phyloP scores from a whole-genome alignment of 1,140 invertebrate species.

The Cyrtorhinus lividipennis region DNA sequence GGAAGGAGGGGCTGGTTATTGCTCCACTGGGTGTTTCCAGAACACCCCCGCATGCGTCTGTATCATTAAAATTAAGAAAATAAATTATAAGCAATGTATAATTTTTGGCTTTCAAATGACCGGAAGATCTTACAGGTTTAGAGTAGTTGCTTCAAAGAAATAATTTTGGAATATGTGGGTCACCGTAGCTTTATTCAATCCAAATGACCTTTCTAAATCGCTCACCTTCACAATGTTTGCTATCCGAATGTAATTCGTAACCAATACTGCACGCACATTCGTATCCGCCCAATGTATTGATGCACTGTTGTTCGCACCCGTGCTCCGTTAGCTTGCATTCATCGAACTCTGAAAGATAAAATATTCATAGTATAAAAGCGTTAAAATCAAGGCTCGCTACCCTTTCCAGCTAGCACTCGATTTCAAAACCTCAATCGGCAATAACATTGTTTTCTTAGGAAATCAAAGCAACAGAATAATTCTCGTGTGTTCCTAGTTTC shows the following conservation, averaged over 20 bases:
- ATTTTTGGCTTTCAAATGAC: background rate
- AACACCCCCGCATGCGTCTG: conserved; percentile 90
- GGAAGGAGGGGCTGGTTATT: conserved; percentile 89
- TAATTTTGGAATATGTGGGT: too few relatives aligned
- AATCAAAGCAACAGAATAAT: too few relatives aligned
- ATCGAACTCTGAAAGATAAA: conserved; percentile 78
- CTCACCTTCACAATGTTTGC: conserved; percentile 89
- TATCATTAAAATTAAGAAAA: too few relatives aligned
- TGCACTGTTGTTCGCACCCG: conserved; percentile 90
- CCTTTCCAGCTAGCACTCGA: too few relatives aligned
- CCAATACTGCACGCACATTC: conserved; percentile 89
- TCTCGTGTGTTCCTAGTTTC: too few relatives aligned
- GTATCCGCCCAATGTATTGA: conserved; percentile 89
- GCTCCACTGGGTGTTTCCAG: conserved; percentile 79
- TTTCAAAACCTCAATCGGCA: too few relatives aligned
- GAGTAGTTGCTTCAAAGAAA: background rate
- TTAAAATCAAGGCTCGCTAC: too few relatives aligned
- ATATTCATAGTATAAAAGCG: too few relatives aligned
- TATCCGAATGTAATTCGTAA: conserved; percentile 91
- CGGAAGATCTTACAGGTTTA: background rate
- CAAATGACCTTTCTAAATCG: background rate
- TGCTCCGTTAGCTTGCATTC: conserved; percentile 78
- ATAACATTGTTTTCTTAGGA: too few relatives aligned
- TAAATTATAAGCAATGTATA: too few relatives aligned
- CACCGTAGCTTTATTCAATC: background rate